Conservation (phyloP, 2,113 vertebrate species). For the Psittacula cyanocephala region DNA sequence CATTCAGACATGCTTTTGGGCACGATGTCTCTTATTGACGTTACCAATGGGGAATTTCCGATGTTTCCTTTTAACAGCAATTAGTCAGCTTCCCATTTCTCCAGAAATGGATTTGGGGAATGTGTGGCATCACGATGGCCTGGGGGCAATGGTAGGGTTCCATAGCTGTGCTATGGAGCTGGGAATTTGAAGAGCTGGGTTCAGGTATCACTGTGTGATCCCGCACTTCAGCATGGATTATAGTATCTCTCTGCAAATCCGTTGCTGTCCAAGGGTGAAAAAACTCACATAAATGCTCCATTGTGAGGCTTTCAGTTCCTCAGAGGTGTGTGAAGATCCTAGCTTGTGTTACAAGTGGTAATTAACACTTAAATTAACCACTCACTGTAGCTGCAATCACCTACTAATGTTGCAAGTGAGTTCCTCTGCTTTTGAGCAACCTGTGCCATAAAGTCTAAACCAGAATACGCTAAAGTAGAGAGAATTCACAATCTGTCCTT, state of each 20-base stretch:
- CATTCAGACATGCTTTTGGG: background rate
- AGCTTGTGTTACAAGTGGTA: background rate
- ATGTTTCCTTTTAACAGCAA: background rate
- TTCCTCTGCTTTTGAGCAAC: background rate
- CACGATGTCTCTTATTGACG: background rate
- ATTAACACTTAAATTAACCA: background rate
- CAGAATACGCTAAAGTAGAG: background rate
- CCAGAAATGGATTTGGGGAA: background rate
- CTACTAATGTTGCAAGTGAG: background rate
- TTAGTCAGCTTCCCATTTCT: background rate
- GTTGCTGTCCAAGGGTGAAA: background rate
- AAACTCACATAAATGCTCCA: background rate
- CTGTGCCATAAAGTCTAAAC: background rate
- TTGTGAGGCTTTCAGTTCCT: background rate
- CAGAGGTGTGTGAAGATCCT: background rate
- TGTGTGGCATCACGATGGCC: fast-evolving
- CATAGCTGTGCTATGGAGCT: fast-evolving
- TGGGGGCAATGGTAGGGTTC: background rate
- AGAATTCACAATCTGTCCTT: background rate
- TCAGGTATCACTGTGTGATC: background rate
- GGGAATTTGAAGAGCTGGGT: background rate
- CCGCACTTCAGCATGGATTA: fast-evolving
- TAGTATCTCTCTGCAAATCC: background rate
- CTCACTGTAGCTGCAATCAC: fast-evolving
- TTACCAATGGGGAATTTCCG: background rate